Conservation (phyloP, 2,888 invertebrate genomes). For the Tipula confusa region DNA sequence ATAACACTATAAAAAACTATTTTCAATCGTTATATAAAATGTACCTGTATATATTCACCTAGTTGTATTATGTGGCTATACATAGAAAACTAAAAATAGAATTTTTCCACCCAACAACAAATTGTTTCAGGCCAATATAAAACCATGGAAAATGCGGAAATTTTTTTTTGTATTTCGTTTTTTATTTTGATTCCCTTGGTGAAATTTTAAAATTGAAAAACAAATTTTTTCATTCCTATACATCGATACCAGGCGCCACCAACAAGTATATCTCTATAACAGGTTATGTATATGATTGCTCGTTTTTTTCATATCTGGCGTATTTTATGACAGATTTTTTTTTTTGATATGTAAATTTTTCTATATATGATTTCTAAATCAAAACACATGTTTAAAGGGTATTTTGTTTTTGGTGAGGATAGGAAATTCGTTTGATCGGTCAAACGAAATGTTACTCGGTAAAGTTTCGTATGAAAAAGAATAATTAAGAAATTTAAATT, state of each 20-base stretch:
- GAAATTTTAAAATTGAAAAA: neutral
- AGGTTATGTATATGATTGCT: neutral
- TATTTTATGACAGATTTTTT: neutral
- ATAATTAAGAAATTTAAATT: too few relatives aligned
- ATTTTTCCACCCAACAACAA: neutral
- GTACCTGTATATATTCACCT: neutral
- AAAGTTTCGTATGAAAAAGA: too few relatives aligned
- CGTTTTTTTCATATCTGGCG: neutral
- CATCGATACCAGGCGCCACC: neutral
- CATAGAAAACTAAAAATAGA: too few relatives aligned
- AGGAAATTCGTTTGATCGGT: too few relatives aligned
- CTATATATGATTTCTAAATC: too few relatives aligned
- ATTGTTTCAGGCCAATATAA: neutral
- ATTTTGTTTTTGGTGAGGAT: too few relatives aligned
- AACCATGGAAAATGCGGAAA: neutral
- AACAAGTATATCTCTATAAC: neutral
- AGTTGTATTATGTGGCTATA: neutral
- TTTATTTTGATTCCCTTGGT: neutral
- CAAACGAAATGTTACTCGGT: too few relatives aligned
- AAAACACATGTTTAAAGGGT: too few relatives aligned
- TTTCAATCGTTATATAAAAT: neutral
- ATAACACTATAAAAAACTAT: neutral
- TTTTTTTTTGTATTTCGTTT: too few relatives aligned
- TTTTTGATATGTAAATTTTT: too few relatives aligned
- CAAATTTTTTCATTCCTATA: neutral